Percentiles rank a stretch among this genome's conserved stretches.
These are phyloP conservation scores for Dufourea novaeangliae DNA, from an alignment of 1,140 invertebrate genomes.

Conservation along the genomic window DNA sequence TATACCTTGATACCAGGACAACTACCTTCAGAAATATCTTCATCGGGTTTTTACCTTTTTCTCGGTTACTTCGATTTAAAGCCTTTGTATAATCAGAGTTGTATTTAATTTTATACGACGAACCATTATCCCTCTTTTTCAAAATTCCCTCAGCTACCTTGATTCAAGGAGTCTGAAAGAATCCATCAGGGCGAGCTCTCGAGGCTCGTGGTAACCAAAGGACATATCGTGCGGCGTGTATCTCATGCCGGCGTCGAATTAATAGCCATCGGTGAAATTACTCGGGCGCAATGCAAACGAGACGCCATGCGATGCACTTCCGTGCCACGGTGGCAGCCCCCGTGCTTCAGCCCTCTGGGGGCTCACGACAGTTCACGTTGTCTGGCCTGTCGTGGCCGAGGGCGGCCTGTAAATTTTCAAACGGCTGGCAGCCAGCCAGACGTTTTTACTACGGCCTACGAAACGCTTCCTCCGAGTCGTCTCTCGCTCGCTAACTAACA, in stretches of 20 bases:
- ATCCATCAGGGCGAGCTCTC: not conserved
- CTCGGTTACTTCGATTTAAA: not conserved
- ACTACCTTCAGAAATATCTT: not conserved
- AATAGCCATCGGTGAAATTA: slow-evolving; percentile 39
- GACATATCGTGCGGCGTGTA: not conserved
- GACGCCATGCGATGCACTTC: slow-evolving; percentile 27
- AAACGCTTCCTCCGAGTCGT: slow-evolving; percentile 38
- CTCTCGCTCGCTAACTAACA: slow-evolving; percentile 27
- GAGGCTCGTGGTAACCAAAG: not conserved
- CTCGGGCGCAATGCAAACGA: slow-evolving; percentile 48
- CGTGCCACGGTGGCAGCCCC: slow-evolving; percentile 10
- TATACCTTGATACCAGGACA: not conserved
- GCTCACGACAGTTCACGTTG: slow-evolving; percentile 30
- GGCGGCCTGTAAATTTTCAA: slow-evolving; percentile 64
- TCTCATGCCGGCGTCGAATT: slow-evolving; percentile 36
- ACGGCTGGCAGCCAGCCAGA: slow-evolving; percentile 70
- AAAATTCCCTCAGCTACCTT: no score
- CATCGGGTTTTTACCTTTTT: no score
- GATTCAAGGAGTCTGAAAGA: no score
- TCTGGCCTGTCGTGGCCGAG: slow-evolving; percentile 28
- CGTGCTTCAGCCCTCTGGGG: no score
- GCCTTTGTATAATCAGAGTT: no score
- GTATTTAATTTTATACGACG: no score
- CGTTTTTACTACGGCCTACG: slow-evolving; percentile 65
- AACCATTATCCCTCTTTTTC: no score